Evolutionary conservation across 2,888 invertebrate genomes (phyloP), one percentile per base, ranked within the genome.

Genomic region (Sturmia bella): DNA sequence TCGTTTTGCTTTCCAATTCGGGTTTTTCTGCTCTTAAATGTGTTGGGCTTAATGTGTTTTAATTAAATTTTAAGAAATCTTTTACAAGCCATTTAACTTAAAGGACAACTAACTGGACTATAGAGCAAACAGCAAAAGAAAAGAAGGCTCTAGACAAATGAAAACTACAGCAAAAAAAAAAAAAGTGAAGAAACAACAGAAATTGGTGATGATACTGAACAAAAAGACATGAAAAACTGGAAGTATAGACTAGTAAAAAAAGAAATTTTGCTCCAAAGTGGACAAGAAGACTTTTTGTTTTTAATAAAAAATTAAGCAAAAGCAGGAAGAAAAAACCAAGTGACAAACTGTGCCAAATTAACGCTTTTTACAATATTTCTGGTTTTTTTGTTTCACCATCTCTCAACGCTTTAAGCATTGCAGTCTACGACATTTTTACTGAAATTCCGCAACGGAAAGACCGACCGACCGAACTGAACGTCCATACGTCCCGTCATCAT

Each of bases 261-360:
- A 66, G 64, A 54, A 82, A 70, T 78, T 70, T 75, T 48, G 77
- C 69, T 64, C 69, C 43, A 52, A 59, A 74, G 64, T 78, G 82
- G 74, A 78, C 77, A 72, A 54, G 68, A 66, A 80, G 80, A n/a
- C n/a, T n/a, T n/a, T n/a, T 69, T 68, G 74, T 80, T 27, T 81
- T 72, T 76, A 43, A 15, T 50, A 66, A 73, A 63, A 63, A 52
- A 32, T 19, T 13, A 43, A 50, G 27, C 57, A 32, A 56, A 39
- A 17, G 17, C 2, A 12, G 17, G 13, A 1, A 6, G n/a, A 37
- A 69, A 74, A 77, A 81, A 41, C 39, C 78, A 82, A 82, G 82
- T 82, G 82, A 82, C 82, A 78, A 82, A 82, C 78, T 82, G 70
- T 82, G 82, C 78, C 82, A 82, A 82, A 82, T 82, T 82, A 82